Evolutionary conservation across 2,113 vertebrate species (phyloP).

Genomic region (Tetrao urogallus): DNA sequence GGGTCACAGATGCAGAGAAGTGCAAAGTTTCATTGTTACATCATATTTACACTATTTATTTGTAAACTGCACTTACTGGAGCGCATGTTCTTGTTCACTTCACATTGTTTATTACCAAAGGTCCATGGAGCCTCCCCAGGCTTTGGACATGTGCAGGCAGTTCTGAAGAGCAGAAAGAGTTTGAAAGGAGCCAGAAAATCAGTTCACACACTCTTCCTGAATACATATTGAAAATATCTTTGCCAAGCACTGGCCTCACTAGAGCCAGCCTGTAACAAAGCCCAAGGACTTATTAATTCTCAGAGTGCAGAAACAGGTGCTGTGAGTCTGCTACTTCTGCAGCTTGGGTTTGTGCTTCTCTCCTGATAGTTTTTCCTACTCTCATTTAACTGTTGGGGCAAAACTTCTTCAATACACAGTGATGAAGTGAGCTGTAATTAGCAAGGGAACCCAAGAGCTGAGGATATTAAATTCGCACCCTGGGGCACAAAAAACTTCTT

Average conservation of each 20-base stretch:
- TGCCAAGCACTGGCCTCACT: constrained; percentile 21
- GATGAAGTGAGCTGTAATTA: constrained; percentile 30
- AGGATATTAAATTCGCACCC: background rate
- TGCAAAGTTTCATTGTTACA: background rate
- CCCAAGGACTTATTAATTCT: constrained; percentile 22
- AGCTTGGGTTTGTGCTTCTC: background rate
- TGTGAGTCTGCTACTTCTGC: background rate
- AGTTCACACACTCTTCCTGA: background rate
- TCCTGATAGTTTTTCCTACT: background rate
- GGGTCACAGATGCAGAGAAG: background rate
- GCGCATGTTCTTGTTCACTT: background rate
- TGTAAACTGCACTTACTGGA: background rate
- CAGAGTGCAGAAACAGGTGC: constrained; percentile 30
- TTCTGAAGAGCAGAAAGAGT: background rate
- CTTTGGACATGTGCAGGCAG: background rate
- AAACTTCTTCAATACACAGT: background rate
- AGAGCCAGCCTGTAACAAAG: constrained; percentile 39
- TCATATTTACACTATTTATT: background rate
- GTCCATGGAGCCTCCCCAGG: background rate
- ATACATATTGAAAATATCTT: constrained; percentile 2
- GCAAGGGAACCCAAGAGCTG: background rate
- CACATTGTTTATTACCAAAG: background rate
- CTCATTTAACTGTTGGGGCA: background rate
- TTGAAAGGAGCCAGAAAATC: constrained; percentile 28
- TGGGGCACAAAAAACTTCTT: background rate